Conservation (phyloP, 2,113 vertebrate species). For the Columba janthina region DNA sequence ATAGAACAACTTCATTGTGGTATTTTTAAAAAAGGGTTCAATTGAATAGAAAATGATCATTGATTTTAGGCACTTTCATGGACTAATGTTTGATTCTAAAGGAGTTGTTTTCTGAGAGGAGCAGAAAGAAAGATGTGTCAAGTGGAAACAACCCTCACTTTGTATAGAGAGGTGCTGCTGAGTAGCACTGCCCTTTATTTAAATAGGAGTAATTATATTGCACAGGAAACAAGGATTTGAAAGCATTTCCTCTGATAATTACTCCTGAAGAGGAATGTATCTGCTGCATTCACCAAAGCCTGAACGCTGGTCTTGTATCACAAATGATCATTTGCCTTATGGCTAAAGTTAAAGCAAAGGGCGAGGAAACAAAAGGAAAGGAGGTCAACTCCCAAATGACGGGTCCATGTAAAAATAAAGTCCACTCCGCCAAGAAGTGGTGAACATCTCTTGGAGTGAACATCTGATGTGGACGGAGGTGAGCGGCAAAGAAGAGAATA, state of each 20-base stretch:
- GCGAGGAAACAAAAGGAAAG: slow-evolving; percentile 6
- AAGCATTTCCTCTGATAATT: slow-evolving; percentile 60
- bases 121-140: slow-evolving; percentile 37
- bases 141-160: slow-evolving; percentile 17
- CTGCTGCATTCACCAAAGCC: slow-evolving; percentile 9
- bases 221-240: slow-evolving; percentile 56
- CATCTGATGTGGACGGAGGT: background rate
- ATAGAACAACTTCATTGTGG: background rate
- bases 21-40: slow-evolving; percentile 36
- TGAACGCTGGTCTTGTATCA: background rate
- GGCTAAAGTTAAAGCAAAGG: slow-evolving; percentile 17
- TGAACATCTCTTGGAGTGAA: background rate
- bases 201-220: slow-evolving; percentile 55
- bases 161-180: slow-evolving; percentile 37
- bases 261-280: slow-evolving; percentile 19
- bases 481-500: background rate
- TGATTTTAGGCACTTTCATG: slow-evolving; percentile 25
- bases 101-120: slow-evolving; percentile 32
- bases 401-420: background rate
- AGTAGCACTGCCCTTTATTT: slow-evolving; percentile 49
- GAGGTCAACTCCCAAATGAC: background rate
- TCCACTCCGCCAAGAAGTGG: background rate
- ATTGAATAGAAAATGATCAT: background rate
- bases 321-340: background rate
- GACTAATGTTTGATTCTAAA: slow-evolving; percentile 34